phyloP scores from a whole-genome alignment of 2,888 invertebrate species.

The Tetrapedia diversipes region DNA sequence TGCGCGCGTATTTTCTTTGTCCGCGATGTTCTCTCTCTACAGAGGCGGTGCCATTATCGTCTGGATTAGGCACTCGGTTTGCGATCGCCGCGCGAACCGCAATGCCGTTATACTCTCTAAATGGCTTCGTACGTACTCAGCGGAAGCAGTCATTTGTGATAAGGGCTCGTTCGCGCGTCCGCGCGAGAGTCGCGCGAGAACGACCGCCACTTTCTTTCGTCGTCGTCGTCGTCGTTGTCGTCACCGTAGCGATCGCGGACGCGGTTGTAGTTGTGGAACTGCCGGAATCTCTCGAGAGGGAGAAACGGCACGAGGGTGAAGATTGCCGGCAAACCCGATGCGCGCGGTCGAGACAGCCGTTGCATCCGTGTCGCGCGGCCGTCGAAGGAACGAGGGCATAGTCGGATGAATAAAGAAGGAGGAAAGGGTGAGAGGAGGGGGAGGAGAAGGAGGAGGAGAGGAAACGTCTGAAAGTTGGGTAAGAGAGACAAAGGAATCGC shows the following conservation, averaged over 20 bases:
- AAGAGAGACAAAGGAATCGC: conserved; percentile 17
- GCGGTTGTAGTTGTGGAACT: neutral
- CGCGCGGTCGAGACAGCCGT: neutral
- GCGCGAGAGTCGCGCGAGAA: conserved; percentile 10
- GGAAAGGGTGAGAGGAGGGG: conserved; percentile 18
- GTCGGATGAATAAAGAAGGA: conserved; percentile 21
- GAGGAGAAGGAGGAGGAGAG: conserved; percentile 5
- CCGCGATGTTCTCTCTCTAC: conserved; percentile 8
- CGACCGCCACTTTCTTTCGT: conserved; percentile 22
- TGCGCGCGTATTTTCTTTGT: conserved; percentile 38
- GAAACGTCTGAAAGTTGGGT: neutral
- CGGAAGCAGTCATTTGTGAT: conserved; percentile 82
- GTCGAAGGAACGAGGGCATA: conserved; percentile 1
- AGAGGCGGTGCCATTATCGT: conserved; percentile 61
- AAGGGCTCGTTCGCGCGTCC: conserved; percentile 76
- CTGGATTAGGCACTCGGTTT: conserved; percentile 72
- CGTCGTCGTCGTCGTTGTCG: neutral
- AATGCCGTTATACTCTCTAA: conserved; percentile 77
- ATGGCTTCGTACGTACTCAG: conserved; percentile 79
- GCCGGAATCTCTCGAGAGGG: conserved; percentile 16
- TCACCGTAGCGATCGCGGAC: neutral
- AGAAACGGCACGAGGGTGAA: conserved; percentile 26
- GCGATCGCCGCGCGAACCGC: conserved; percentile 68
- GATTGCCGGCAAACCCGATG: conserved; percentile 23
- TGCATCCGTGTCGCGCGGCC: neutral